A percentile compares a stretch with the other conserved stretches of the same genome.
phyloP scores from a whole-genome alignment of 2,797 vertebrate species.

The Crocodylus rhombifer region DNA sequence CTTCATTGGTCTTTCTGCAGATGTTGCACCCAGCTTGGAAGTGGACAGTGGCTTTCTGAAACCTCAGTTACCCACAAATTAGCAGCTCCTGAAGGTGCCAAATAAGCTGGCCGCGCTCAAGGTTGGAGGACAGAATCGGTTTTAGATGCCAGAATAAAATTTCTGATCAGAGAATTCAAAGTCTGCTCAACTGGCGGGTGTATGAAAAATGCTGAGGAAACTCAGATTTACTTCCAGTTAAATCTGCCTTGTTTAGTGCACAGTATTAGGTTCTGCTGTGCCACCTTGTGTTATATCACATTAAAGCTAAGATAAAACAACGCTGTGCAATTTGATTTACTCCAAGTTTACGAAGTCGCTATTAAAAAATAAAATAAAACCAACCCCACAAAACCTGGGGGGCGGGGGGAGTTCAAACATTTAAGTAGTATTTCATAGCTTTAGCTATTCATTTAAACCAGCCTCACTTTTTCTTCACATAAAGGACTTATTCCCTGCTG shows the following conservation, averaged over 20 bases:
- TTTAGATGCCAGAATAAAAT: background rate
- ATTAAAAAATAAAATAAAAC: background rate
- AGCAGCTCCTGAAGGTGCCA: background rate
- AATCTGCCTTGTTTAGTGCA: conserved; percentile 48
- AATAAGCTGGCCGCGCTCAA: background rate
- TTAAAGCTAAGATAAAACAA: conserved; percentile 60
- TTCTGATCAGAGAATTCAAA: conserved; percentile 21
- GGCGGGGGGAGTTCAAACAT: background rate
- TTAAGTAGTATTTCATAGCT: background rate
- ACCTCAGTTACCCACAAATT: background rate
- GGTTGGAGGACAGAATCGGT: background rate
- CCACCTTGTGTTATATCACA: conserved; percentile 81
- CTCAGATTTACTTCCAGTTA: conserved; percentile 63
- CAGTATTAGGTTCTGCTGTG: conserved; percentile 76
- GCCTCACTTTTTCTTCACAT: background rate
- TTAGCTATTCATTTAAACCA: conserved; percentile 37
- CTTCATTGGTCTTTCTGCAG: conserved; percentile 35
- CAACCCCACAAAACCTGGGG: background rate
- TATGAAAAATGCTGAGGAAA: conserved; percentile 32
- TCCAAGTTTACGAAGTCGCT: conserved; percentile 16
- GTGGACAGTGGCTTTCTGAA: conserved; percentile 25
- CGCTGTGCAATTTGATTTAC: conserved; percentile 20
- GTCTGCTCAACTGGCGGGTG: conserved; percentile 48
- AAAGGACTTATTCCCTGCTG: conserved; percentile 20
- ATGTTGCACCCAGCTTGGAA: background rate